Percentiles rank a stretch among this genome's conserved stretches.
Evolutionary conservation across 2,797 vertebrate genomes (phyloP).

Genomic region (Gouania willdenowi): DNA sequence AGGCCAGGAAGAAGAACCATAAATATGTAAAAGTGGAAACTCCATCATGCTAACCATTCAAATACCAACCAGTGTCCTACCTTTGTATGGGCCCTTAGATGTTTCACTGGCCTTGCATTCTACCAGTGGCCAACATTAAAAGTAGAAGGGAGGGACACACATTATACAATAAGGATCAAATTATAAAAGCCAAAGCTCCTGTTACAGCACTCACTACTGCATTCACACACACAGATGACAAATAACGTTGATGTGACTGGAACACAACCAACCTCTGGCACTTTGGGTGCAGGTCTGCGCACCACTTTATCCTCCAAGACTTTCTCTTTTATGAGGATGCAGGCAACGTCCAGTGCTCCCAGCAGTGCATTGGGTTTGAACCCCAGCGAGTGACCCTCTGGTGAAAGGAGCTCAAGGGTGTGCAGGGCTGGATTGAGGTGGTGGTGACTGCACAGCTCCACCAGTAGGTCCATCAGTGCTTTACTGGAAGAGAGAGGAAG

Average conservation of each 20-base stretch:
- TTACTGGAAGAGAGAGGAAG: slow-evolving; percentile 73
- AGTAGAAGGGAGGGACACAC: slow-evolving; percentile 23
- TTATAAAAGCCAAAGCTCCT: neutral
- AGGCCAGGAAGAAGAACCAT: neutral
- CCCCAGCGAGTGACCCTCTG: slow-evolving; percentile 74
- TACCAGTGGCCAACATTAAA: slow-evolving; percentile 56
- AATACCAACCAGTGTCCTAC: slow-evolving; percentile 50
- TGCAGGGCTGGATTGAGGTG: slow-evolving; percentile 90
- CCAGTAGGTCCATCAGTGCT: slow-evolving; percentile 95
- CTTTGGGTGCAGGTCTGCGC: slow-evolving; percentile 77
- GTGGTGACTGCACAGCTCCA: slow-evolving; percentile 89
- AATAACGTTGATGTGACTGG: neutral
- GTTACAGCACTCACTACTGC: neutral
- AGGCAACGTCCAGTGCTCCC: slow-evolving; percentile 86
- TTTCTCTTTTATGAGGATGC: slow-evolving; percentile 86
- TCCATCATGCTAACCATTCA: slow-evolving; percentile 10
- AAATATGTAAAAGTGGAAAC: slow-evolving; percentile 1
- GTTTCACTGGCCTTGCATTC: slow-evolving; percentile 57
- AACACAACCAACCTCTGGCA: slow-evolving; percentile 83
- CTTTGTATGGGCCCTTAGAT: slow-evolving; percentile 58
- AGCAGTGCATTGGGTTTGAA: slow-evolving; percentile 92
- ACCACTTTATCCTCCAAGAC: slow-evolving; percentile 79
- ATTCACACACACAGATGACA: neutral
- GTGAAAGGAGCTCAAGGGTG: slow-evolving; percentile 84
- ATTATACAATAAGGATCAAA: slow-evolving; percentile 37